Conservation (phyloP, 2,113 vertebrate species). For the Labeo catla region DNA sequence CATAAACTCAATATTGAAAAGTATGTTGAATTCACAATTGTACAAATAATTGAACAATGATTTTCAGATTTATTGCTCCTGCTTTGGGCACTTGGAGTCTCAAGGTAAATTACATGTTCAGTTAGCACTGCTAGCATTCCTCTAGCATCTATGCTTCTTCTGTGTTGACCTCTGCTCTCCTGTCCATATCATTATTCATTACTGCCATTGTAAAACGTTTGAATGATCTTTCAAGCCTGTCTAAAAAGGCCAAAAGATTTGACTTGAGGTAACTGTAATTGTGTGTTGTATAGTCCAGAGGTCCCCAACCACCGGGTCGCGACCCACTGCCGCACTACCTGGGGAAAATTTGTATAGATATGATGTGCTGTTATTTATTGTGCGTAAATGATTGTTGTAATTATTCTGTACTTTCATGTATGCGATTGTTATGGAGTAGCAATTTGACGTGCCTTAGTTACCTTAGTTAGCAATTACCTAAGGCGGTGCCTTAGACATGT, state of each 20-base stretch:
- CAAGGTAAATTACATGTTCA: slow-evolving; percentile 26
- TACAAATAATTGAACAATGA: neutral
- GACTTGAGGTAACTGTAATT: neutral
- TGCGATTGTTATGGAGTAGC: no score
- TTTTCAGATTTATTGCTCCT: neutral
- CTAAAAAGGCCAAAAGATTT: neutral
- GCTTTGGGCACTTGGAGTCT: neutral
- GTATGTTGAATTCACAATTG: neutral
- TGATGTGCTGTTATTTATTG: no score
- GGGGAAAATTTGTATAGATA: no score
- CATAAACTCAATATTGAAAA: neutral
- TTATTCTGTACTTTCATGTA: no score
- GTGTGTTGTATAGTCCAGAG: neutral
- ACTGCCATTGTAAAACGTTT: slow-evolving; percentile 17
- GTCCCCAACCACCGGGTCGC: no score
- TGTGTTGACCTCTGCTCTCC: slow-evolving; percentile 28
- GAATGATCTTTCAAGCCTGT: slow-evolving; percentile 31
- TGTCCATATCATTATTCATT: slow-evolving; percentile 33
- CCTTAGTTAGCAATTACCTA: no score
- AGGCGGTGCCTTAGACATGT: no score
- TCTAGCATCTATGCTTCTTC: neutral
- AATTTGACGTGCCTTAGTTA: no score
- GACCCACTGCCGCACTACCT: no score
- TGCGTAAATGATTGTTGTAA: no score
- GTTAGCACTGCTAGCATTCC: neutral